Evolutionary conservation across 2,888 invertebrate genomes (phyloP), one percentile per base, ranked within the genome.

Genomic region (Athetis lepigone): DNA sequence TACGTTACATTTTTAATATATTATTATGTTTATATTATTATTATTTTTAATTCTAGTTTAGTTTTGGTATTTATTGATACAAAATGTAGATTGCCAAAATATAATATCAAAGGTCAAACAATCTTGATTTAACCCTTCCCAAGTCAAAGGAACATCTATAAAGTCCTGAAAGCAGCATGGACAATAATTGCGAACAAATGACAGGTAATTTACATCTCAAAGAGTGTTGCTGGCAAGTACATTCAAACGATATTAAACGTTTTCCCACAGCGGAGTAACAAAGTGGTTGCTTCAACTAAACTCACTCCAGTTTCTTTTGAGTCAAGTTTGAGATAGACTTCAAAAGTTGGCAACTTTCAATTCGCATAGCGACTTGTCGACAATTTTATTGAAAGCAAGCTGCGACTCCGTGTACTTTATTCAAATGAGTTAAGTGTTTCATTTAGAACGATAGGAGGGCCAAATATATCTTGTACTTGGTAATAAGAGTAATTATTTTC

Each of bases 151-250:
- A 49, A n/a, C 42, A 54, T 25, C 55, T 21, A 18, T 47, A 21
- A 36, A 51, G 42, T 50, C 18, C 50, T 50, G 33, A 51, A 51
- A 75, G 36, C 23, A 21, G 37, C 29, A 47, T 58, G 47, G 57
- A 37, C 39, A 49, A 55, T 55, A 70, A 70, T 55, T 70, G 43
- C 46, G 19, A 69, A 68, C 64, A 58, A 66, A 66, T 72, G 51
- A 52, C 55, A 58, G 18, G 42, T 19, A 36, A 77, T 77, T 79
- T 68, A 55, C 80, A 79, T 79, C 33, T 59, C 47, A 79, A 79
- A 76, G 70, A 59, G 40, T 27, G 50, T 43, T 56, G 52, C 57
- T 51, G 61, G 56, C 61, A 51, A 55, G 13, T 39, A 59, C 49
- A 59, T 59, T 39, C 57, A 46, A 71, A 73, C 50, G 49, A 70